Evolutionary conservation across 1,140 invertebrate species (phyloP), one percentile per base, ranked within the genome.

Genomic region (Drosophila littoralis): DNA sequence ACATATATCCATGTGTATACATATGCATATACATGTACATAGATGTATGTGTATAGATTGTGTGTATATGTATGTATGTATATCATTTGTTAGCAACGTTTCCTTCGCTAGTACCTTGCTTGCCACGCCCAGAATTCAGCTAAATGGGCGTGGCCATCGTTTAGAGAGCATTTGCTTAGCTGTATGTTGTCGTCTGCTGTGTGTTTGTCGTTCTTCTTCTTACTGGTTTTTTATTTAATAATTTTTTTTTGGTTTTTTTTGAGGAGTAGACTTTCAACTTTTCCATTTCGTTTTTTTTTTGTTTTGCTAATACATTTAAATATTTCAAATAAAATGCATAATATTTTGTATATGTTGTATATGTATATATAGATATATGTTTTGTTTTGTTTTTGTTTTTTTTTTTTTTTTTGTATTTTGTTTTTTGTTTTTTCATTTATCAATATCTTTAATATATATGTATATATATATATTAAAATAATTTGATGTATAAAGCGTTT

Each of bases 401-500:
- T 17, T 28, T 70, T 28, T 17, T 17, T 17, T 28, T 28, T 28
- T 28, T 28, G 22, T 28, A 5, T 28, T 28, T 28, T 4, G 3
- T 28, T 60, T 55, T 55, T 58, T 12, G 36, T 51, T 57, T 46
- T 46, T 55, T 40, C 35, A 50, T 69, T 55, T 74, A 71, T 64
- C 46, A 54, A 60, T 73, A 67, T 73, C 42, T 48, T 68, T 63
- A 32, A 73, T 84, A 84, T 84, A 86, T 86, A 78, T 85, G 63
- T 84, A 84, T 84, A 78, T 73, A 86, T 86, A 78, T 85, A 86
- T 85, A 84, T 85, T 85, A 85, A 86, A 88, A 86, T 86, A 85
- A 81, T 85, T 85, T 85, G 81, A 85, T 85, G 82, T 85, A 85
- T 85, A 85, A 85, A 85, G 82, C 82, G 82, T 81, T 85, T 85